phyloP scores from a whole-genome alignment of 64 coral and sea anemone species.

The Hydrozoanthus tunicans region DNA sequence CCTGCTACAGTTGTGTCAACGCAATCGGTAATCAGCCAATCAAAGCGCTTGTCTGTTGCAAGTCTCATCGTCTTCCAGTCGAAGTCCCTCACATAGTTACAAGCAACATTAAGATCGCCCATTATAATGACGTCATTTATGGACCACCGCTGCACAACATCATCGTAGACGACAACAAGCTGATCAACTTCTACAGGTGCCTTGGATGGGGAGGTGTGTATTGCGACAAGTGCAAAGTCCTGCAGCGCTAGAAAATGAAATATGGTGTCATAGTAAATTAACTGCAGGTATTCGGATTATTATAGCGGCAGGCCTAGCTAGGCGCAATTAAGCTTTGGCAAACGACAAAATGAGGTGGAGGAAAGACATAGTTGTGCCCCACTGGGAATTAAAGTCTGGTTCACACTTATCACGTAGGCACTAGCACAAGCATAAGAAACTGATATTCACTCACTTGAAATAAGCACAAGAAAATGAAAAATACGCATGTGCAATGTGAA shows the following conservation, averaged over 20 bases:
- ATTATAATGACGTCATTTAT: slow-evolving; percentile 90
- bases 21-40: slow-evolving; percentile 89
- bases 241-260: slow-evolving; percentile 49
- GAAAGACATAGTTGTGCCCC: too few relatives aligned
- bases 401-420: too few relatives aligned
- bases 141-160: slow-evolving; percentile 64
- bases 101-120: slow-evolving; percentile 91
- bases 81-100: slow-evolving; percentile 77
- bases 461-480: too few relatives aligned
- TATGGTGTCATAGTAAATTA: not conserved
- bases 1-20: slow-evolving; percentile 82
- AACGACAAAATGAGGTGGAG: not conserved
- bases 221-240: slow-evolving; percentile 84
- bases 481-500: too few relatives aligned
- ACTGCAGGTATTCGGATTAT: not conserved
- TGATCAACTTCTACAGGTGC: slow-evolving; percentile 76
- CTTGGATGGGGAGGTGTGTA: slow-evolving; percentile 80
- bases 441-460: too few relatives aligned
- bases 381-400: too few relatives aligned
- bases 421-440: too few relatives aligned
- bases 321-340: not conserved
- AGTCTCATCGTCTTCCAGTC: slow-evolving; percentile 81
- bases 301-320: too few relatives aligned
- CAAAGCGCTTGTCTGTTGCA: slow-evolving; percentile 82
- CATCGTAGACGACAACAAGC: slow-evolving; percentile 90